Evolutionary conservation across 2,888 invertebrate genomes (phyloP).

Genomic region (Caenorhabditis sulstoni): DNA sequence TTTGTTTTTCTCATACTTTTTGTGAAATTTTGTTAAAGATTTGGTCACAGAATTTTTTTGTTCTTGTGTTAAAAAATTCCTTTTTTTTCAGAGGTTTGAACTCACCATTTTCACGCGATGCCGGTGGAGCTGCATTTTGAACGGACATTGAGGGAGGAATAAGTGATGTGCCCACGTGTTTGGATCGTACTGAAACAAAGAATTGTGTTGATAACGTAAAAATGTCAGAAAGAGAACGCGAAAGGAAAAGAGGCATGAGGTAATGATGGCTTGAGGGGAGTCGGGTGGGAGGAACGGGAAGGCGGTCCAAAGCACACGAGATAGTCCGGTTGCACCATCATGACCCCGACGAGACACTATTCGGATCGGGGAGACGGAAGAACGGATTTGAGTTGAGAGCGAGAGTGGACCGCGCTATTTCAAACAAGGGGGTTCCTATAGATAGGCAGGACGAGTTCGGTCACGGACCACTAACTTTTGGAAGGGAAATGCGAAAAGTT

Average conservation of each 20-base stretch:
- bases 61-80: background rate
- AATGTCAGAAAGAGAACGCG: background rate
- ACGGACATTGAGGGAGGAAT: no score
- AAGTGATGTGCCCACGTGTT: conserved; percentile 35
- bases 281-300: conserved; percentile 36
- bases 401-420: conserved; percentile 1
- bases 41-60: background rate
- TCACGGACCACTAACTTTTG: conserved; percentile 33
- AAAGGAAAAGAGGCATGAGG: conserved; percentile 12
- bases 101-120: background rate
- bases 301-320: conserved; percentile 19
- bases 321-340: conserved; percentile 40
- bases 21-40: background rate
- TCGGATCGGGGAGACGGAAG: conserved; percentile 8
- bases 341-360: conserved; percentile 27
- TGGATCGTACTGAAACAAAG: conserved; percentile 35
- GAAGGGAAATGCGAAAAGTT: background rate
- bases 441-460: conserved; percentile 16
- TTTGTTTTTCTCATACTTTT: background rate
- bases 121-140: no score
- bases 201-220: background rate
- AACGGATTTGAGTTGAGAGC: conserved; percentile 30
- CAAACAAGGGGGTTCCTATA: conserved; percentile 20
- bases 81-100: background rate
- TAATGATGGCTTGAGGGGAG: conserved; percentile 39